phyloP scores from a whole-genome alignment of 2,797 vertebrate species.

The Meriones psammophilus region DNA sequence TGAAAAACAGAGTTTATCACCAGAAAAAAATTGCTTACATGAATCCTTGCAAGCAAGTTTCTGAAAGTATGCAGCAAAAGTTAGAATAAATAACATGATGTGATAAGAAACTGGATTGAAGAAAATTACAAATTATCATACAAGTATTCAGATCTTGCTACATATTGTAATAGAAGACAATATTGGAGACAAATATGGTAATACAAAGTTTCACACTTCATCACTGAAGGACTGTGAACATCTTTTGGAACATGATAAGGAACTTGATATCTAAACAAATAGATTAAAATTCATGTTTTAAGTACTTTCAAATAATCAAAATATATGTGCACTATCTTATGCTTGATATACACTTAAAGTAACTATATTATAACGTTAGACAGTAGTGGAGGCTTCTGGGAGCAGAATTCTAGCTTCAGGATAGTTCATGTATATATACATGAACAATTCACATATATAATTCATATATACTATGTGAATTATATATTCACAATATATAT shows the following conservation, averaged over 20 bases:
- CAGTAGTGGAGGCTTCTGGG: too few relatives aligned
- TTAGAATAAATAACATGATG: conserved; percentile 94
- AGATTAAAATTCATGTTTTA: conserved; percentile 95
- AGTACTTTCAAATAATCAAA: conserved; percentile 88
- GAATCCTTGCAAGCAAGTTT: conserved; percentile 96
- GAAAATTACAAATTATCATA: conserved; percentile 95
- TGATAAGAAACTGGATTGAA: conserved; percentile 95
- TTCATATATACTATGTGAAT: too few relatives aligned
- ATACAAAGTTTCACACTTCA: conserved; percentile 95
- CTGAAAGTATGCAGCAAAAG: conserved; percentile 96
- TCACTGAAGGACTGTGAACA: conserved; percentile 95
- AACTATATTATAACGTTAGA: conserved; percentile 89
- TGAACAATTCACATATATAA: too few relatives aligned
- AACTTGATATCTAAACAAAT: conserved; percentile 93
- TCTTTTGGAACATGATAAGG: conserved; percentile 95
- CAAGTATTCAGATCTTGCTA: conserved; percentile 95
- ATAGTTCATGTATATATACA: too few relatives aligned
- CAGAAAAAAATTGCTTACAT: conserved; percentile 94
- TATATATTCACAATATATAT: too few relatives aligned
- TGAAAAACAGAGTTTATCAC: conserved; percentile 94
- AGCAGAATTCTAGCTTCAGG: too few relatives aligned
- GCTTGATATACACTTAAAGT: conserved; percentile 98
- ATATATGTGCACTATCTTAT: conserved; percentile 89
- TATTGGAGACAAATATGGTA: conserved; percentile 91
- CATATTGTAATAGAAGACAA: conserved; percentile 94